Evolutionary conservation across 2,888 invertebrate genomes (phyloP), one percentile per base, ranked within the genome.

Genomic region (Mythimna lalbum): DNA sequence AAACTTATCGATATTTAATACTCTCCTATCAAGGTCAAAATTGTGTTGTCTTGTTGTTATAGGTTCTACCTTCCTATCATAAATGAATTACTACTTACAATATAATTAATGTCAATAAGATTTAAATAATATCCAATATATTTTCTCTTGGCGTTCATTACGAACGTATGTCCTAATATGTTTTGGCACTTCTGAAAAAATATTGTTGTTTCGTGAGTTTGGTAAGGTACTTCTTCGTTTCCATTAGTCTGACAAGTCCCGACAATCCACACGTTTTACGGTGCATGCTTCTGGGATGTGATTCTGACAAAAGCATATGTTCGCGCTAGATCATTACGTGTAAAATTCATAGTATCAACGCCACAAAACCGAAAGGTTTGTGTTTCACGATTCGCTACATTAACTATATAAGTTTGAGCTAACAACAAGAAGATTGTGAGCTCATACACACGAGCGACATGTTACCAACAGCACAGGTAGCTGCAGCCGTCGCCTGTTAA

Each of bases 111-210:
- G 2, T 43, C 43, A 5, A 5, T 43, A 43, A 17, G 43, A 43
- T 5, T 43, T 4, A 4, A 14, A 17, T 4, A 43, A 5, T 39
- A 43, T 14, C 5, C 69, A 0, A 23, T 52, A 73, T 53, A 43
- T 14, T 27, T 52, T 73, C 4, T 39, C 52, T 27, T 43, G 73
- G 5, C 43, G 69, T n/a, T 17, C 72, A 19, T 39, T 19, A 21
- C 10, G 31, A 39, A n/a, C 14, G 21, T 43, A 2, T n/a, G 17
- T 12, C 9, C 2, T 12, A 17, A 6, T 52, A 17, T 19, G 6
- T 27, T 36, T 17, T 9, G 47, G 52, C 6, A 23, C 9, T 7
- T 63, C 73, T 70, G 52, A 53, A 73, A 73, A 23, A 43, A 3
- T 3, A 12, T 1, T 1, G 4, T 17, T 43, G 19, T 23, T 47